A percentile compares a stretch with the other conserved stretches of the same genome.
These are phyloP conservation scores for Mythimna impura DNA, from an alignment of 2,888 invertebrate species.

Conservation along the genomic window DNA sequence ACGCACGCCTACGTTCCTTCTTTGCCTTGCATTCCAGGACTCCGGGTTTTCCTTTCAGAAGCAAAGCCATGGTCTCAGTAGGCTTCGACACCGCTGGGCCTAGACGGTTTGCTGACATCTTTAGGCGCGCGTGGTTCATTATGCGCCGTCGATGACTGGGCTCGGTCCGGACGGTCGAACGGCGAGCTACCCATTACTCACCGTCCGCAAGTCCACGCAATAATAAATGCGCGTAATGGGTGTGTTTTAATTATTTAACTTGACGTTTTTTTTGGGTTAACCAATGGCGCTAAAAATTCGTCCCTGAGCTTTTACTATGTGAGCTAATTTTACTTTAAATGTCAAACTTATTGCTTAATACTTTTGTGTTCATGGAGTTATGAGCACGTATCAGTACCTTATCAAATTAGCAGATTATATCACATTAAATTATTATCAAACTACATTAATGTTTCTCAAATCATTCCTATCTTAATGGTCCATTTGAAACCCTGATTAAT, in stretches of 20 bases:
- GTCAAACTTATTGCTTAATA: slow-evolving; percentile 17
- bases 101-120: too few species aligned
- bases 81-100: too few species aligned
- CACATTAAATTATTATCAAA: slow-evolving; percentile 37
- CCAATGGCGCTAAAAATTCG: slow-evolving; percentile 5
- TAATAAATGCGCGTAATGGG: not conserved
- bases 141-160: too few species aligned
- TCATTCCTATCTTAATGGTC: slow-evolving; percentile 49
- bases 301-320: not conserved
- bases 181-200: too few species aligned
- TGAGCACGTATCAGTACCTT: slow-evolving; percentile 18
- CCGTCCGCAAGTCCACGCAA: not conserved
- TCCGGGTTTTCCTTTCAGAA: too few species aligned
- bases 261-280: not conserved
- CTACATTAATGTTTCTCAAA: slow-evolving; percentile 42
- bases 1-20: too few species aligned
- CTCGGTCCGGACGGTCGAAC: too few species aligned
- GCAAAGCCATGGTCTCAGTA: too few species aligned
- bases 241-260: not conserved
- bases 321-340: slow-evolving; percentile 22
- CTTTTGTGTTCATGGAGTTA: slow-evolving; percentile 19
- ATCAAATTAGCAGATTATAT: slow-evolving; percentile 57
- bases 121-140: too few species aligned
- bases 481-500: slow-evolving; percentile 57
- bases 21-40: too few species aligned